These are phyloP conservation scores for Euzetes globulus DNA, from an alignment of 2,888 invertebrate species.

Conservation along the genomic window DNA sequence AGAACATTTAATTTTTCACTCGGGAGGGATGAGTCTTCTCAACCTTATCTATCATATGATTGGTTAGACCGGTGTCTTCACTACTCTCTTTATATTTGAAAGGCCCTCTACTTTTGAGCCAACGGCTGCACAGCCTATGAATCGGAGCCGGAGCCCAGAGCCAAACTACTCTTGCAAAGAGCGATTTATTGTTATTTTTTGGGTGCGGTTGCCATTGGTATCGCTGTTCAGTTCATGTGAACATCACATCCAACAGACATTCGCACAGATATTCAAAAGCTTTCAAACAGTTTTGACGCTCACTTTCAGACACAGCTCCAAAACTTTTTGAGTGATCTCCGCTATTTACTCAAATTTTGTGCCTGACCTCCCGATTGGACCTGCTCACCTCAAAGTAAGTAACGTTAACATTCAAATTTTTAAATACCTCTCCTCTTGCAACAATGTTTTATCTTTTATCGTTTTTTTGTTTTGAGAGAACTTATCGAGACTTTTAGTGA, in stretches of 20 bases:
- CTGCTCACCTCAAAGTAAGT: too few relatives aligned
- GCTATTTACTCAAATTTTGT: too few relatives aligned
- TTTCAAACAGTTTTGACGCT: neutral
- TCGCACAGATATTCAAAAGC: neutral
- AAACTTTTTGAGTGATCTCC: too few relatives aligned
- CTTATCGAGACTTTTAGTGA: too few relatives aligned
- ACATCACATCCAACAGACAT: neutral
- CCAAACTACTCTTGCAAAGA: neutral
- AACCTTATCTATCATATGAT: neutral
- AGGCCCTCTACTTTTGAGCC: neutral
- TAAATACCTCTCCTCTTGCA: too few relatives aligned
- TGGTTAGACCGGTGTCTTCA: slow-evolving; percentile 9
- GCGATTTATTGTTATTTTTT: slow-evolving; percentile 13
- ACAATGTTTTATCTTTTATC: too few relatives aligned
- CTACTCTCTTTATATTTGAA: neutral
- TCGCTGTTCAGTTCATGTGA: neutral
- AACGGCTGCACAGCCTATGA: neutral
- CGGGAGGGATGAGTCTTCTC: neutral
- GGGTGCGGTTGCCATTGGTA: slow-evolving; percentile 17
- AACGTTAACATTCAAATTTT: too few relatives aligned
- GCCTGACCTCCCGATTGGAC: too few relatives aligned
- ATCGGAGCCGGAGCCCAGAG: neutral
- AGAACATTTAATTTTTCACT: slow-evolving; percentile 7
- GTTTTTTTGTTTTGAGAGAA: too few relatives aligned
- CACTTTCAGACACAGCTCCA: neutral